Percentiles rank a stretch among this genome's conserved stretches.
These are phyloP conservation scores for Orius laevigatus DNA, from an alignment of 1,140 invertebrate genomes.

Conservation along the genomic window DNA sequence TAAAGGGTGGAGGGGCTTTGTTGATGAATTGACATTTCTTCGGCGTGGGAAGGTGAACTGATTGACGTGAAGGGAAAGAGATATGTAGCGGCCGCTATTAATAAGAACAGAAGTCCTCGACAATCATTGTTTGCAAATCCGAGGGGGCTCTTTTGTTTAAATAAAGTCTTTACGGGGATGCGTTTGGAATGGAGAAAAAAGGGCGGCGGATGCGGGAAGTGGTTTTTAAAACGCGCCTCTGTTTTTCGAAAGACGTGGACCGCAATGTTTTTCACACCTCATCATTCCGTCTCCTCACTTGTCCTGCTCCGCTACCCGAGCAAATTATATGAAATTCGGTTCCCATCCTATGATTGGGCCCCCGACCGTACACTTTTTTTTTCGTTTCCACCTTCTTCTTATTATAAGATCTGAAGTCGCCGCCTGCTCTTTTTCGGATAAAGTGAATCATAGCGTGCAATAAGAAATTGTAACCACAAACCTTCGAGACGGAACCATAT, in stretches of 20 bases:
- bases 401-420: constrained; percentile 2
- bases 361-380: neutral
- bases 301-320: constrained; percentile 1
- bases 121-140: no score
- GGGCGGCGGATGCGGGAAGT: no score
- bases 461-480: constrained; percentile 4
- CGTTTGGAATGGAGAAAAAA: no score
- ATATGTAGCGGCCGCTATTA: constrained; percentile 1
- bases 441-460: constrained; percentile 5
- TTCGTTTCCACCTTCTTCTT: neutral
- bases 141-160: no score
- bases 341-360: neutral
- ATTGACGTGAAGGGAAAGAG: neutral
- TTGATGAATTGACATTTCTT: constrained; percentile 2
- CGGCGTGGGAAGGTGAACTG: constrained; percentile 1
- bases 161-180: no score
- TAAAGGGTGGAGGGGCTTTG: neutral
- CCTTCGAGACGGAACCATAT: neutral
- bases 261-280: neutral
- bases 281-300: constrained; percentile 3
- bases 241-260: no score
- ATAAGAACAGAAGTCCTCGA: neutral
- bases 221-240: no score
- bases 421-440: neutral
- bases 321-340: constrained; percentile 1